Evolutionary conservation across 2,888 invertebrate species (phyloP), one percentile per base, ranked within the genome.

Genomic region (Orchesella flavescens): DNA sequence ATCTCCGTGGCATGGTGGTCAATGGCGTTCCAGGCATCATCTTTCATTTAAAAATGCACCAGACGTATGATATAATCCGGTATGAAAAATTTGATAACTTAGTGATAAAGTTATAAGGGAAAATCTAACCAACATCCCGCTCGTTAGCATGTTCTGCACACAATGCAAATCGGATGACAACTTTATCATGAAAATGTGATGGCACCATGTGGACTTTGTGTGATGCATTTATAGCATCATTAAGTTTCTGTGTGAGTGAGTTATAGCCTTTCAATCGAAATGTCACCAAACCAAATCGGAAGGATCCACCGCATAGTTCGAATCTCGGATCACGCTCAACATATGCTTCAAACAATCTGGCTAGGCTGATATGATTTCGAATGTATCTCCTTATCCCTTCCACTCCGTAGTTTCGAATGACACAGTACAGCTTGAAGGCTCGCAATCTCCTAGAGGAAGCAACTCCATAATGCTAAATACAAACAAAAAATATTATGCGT

Each of bases 181-280:
- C 95, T 89, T 94, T 93, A 69, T 94, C 93, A 90, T 93, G 93
- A 2, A 95, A 93, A 88, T 94, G 92, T 0, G 95, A 94, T 0
- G 95, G 95, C 53, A 95, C 95, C 95, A 97, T 95, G 90, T 96
- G 95, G 75, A 96, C 92, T 89, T 94, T 93, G 0, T 95, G 95
- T 0, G 95, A 94, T 21, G 94, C 94, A 89, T 96, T 96, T 85
- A 97, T 93, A 75, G 93, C 92, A 0, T 95, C 94, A 75, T 96
- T 89, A 4, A 97, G 91, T 79, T 93, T 93, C 89, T 94, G 94
- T 88, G 96, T 96, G 7, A 94, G 90, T 77, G 93, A 92, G 89
- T 96, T 95, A 23, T 92, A 91, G 78, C 93, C 93, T 89, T 93
- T 92, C 2, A 95, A 90, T 71, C 95, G 91, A 89, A 96, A 96